A percentile compares a stretch with the other conserved stretches of the same genome.
phyloP scores from a whole-genome alignment of 2,797 vertebrate species.

The Lophura swinhoii region DNA sequence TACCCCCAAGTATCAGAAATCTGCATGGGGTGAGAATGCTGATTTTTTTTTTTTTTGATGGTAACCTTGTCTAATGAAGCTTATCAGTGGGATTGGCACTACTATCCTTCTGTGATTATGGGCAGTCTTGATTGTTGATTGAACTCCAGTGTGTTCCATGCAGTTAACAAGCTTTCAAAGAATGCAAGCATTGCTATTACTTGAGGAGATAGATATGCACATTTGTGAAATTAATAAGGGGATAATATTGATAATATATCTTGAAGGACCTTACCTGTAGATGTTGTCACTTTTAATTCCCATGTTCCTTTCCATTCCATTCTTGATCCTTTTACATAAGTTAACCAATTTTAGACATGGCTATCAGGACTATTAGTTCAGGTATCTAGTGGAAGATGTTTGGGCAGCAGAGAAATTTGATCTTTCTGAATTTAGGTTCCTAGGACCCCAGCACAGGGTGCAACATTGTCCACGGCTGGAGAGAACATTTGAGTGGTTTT shows the following conservation, averaged over 20 bases:
- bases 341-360: not conserved
- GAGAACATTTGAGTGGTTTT: not conserved
- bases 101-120: not conserved
- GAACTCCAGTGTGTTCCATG: not conserved
- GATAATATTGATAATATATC: slow-evolving; percentile 13
- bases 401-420: not conserved
- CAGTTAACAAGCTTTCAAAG: not conserved
- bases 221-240: not conserved
- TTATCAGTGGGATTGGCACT: not conserved
- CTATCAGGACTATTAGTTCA: not conserved
- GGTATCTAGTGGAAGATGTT: not conserved
- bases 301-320: not conserved
- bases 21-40: not conserved
- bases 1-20: not conserved
- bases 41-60: not conserved
- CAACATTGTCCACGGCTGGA: not conserved
- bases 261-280: not conserved
- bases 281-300: slow-evolving; percentile 11
- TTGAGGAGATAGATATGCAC: not conserved
- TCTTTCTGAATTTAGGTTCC: not conserved
- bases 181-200: not conserved
- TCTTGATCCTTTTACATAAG: not conserved
- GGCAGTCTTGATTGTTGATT: not conserved
- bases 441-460: not conserved
- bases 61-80: not conserved